phyloP scores from a whole-genome alignment of 2,113 vertebrate species.

The Grallaria varia region DNA sequence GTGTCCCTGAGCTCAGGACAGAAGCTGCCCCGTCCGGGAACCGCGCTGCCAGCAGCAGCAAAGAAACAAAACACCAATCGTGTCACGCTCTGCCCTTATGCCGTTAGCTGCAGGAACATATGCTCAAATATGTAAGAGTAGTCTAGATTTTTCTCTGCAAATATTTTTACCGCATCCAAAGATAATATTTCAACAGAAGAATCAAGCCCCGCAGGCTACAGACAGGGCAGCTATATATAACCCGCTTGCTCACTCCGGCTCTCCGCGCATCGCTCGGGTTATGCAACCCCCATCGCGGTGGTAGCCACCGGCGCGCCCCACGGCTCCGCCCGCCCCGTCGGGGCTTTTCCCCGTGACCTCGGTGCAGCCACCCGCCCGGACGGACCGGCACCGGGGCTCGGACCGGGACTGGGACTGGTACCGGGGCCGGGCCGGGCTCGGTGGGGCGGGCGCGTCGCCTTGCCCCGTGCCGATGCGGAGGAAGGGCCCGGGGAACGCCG shows the following conservation, averaged over 20 bases:
- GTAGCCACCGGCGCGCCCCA: conserved; percentile 52
- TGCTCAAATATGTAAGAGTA: conserved; percentile 57
- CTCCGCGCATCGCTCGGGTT: conserved; percentile 46
- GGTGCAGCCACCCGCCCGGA: background rate
- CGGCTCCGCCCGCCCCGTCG: conserved; percentile 43
- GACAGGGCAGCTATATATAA: conserved; percentile 64
- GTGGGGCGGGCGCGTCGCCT: background rate
- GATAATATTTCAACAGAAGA: conserved; percentile 71
- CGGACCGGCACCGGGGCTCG: background rate
- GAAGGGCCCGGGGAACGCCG: background rate
- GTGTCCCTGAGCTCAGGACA: background rate
- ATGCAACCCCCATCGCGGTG: conserved; percentile 39
- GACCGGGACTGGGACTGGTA: background rate
- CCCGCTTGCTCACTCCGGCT: conserved; percentile 49
- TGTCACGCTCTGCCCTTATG: conserved; percentile 46
- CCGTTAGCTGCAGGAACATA: conserved; percentile 43
- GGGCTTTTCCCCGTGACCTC: background rate
- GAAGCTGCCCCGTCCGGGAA: background rate
- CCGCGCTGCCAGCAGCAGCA: background rate
- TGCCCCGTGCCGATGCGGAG: background rate
- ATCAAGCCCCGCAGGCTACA: conserved; percentile 65
- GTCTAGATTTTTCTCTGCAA: conserved; percentile 65
- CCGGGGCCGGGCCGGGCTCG: background rate
- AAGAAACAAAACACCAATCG: background rate
- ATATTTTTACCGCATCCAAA: conserved; percentile 69